Evolutionary conservation across 2,113 vertebrate species (phyloP), one percentile per base, ranked within the genome.

Genomic region (Axis porcinus): DNA sequence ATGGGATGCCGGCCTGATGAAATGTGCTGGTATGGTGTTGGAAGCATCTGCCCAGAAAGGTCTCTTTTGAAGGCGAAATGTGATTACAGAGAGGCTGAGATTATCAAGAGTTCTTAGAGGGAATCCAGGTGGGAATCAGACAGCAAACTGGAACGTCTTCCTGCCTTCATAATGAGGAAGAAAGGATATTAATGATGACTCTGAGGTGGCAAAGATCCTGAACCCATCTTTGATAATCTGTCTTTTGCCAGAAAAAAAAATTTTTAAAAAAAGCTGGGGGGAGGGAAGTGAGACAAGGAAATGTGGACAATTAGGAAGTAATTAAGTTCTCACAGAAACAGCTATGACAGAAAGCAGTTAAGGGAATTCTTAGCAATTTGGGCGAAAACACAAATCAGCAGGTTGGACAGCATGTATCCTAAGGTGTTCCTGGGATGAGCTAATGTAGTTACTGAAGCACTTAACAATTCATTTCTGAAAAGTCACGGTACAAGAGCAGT

Each of bases 301-400:
- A 97, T 97, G 93, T 96, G 95, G 93, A 96, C 96, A 97, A 97
- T 98, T 97, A 98, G 95, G 81, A 95, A 94, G 93, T 97, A 98
- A 98, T 98, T 97, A 97, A 97, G 97, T 97, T 93, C 81, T 98
- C 85, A 57, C 50, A 79, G 84, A 95, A 97, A 88, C 36, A 87
- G 67, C 54, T 45, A 96, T 88, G 93, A 95, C 98, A 98, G 91
- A 97, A 90, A 94, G 86, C 57, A 91, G 96, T 94, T 95, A 97
- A 96, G 96, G 95, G 94, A 96, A 95, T 95, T 78, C 91, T 97
- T 86, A 96, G 95, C 2, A 0, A 98, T 90, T 57, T 90, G 84
- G 57, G 74, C 60, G 62, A 54, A 96, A 91, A 84, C 64, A 96
- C 91, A 93, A 82, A 97, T 95, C 96, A 97, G 86, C 54, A 67